Evolutionary conservation across 2,888 invertebrate genomes (phyloP), one percentile per base, ranked within the genome.

Genomic region (Mesochorus sp.): DNA sequence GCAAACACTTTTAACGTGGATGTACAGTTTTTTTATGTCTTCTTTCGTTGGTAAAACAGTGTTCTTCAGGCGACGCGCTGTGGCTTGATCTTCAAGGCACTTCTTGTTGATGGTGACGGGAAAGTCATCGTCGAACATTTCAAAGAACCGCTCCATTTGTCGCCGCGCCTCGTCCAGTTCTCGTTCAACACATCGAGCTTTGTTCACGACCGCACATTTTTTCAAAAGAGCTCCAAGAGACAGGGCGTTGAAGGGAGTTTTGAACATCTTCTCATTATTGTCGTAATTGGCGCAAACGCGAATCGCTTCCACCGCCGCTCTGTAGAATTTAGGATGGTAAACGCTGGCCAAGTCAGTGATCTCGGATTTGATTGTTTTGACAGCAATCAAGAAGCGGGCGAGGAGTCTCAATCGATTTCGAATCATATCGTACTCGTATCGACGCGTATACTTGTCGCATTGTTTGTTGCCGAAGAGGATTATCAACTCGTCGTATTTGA

Each of bases 401-500:
- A 80, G 31, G 0, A 79, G 47, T 57, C 82, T 31, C 6, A 82
- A 44, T 34, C 70, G 53, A 1, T 39, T 31, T 42, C 82, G 42
- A 14, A 81, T 81, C 55, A 80, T 44, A 12, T 75, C 71, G 21
- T 76, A 61, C n/a, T 80, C 62, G n/a, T 81, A 76, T 14, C 37
- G 55, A 8, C 17, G 17, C 21, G 57, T 79, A 55, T 77, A 81
- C 34, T 80, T 80, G 2, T 66, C 34, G 42, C 82, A 81, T 14
- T 77, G 31, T 37, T 74, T 82, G 57, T 83, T 82, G 5, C 79
- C 80, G 37, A 53, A 76, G 14, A 72, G 37, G 26, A 83, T 82
- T 10, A 82, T 12, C 34, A 81, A 64, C 59, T 80, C 67, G 47
- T 82, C 83, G 62, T 79, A 82, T 37, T 74, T 66, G 3, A 81